Conservation (phyloP, 2,113 vertebrate species). For the Geococcyx californianus region DNA sequence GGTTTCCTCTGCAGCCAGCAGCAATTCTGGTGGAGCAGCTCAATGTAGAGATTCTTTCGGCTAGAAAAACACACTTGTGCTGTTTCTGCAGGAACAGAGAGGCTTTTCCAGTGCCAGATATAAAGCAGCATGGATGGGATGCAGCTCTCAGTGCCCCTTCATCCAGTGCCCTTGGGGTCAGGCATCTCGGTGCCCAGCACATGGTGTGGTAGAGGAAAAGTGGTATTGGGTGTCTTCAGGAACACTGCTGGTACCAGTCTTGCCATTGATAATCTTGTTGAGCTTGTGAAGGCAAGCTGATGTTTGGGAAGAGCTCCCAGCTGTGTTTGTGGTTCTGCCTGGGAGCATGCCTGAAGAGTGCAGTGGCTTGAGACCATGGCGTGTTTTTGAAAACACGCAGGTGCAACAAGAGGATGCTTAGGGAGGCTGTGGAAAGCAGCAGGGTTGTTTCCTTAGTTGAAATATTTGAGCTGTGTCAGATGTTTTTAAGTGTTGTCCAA, state of each 20-base stretch:
- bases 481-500: neutral
- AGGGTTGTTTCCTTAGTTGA: neutral
- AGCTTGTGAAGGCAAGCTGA: neutral
- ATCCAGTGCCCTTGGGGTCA: neutral
- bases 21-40: neutral
- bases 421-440: neutral
- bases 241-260: neutral
- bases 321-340: neutral
- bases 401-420: neutral
- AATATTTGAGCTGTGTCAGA: neutral
- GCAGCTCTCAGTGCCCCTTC: neutral
- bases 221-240: neutral
- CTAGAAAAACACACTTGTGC: neutral
- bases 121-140: neutral
- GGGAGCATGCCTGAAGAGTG: fast-evolving
- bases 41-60: neutral
- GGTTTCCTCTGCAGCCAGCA: neutral
- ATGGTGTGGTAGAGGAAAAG: neutral
- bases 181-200: neutral
- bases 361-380: neutral
- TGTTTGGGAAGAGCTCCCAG: neutral
- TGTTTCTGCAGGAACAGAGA: neutral
- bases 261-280: fast-evolving
- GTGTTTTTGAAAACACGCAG: neutral
- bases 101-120: too few relatives aligned